A percentile compares a stretch with the other conserved stretches of the same genome.
phyloP scores from a whole-genome alignment of 1,140 invertebrate species.

The Branchinecta lynchi region DNA sequence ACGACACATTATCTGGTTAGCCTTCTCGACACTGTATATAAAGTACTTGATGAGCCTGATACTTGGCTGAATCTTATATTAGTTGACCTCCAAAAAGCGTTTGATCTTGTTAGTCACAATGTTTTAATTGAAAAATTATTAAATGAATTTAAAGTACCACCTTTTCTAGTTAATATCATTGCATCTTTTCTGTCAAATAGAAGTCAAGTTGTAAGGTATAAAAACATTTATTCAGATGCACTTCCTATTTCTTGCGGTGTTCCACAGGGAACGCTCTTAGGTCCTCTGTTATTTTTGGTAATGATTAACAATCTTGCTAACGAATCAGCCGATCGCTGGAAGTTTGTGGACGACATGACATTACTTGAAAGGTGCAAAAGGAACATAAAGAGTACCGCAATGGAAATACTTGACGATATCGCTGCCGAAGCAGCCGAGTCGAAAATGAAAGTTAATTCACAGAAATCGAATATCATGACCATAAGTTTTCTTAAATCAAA shows the following conservation, averaged over 20 bases:
- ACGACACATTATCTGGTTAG: conserved; percentile 2
- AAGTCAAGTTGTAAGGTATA: not conserved
- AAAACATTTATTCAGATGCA: not conserved
- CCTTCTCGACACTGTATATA: not conserved
- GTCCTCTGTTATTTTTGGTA: no score
- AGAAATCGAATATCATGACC: no score
- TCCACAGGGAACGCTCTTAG: no score
- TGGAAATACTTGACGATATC: no score
- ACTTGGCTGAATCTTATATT: not conserved
- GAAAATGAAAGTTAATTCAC: no score
- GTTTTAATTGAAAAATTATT: not conserved
- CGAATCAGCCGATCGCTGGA: no score
- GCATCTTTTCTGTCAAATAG: not conserved
- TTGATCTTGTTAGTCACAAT: not conserved
- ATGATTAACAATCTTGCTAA: no score
- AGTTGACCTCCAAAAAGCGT: not conserved
- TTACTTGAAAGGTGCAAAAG: no score
- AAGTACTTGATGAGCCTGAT: not conserved
- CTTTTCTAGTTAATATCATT: not conserved
- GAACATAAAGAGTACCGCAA: no score
- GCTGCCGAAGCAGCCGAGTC: no score
- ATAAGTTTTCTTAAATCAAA: no score
- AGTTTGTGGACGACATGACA: no score
- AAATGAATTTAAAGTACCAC: not conserved
- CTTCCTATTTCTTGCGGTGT: not conserved